These are phyloP conservation scores for Ammodytes marinus DNA, from an alignment of 2,113 vertebrate genomes.

Conservation along the genomic window DNA sequence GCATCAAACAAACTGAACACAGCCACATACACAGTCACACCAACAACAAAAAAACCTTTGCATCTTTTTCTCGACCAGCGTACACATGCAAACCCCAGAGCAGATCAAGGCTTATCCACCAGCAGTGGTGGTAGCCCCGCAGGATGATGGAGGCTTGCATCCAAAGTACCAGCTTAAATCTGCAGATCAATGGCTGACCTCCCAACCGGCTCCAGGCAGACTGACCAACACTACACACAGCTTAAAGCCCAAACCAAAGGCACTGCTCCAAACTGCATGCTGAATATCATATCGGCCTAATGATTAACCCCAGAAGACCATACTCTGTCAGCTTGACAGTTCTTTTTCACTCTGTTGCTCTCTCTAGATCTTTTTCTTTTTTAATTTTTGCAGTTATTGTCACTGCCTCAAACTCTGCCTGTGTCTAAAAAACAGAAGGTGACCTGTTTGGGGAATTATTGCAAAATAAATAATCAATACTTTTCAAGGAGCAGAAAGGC, in stretches of 20 bases:
- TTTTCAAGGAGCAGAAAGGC: constrained; percentile 36
- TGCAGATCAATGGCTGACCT: constrained; percentile 81
- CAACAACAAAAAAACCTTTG: neutral
- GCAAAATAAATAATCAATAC: constrained; percentile 45
- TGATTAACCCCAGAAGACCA: constrained; percentile 60
- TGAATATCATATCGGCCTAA: constrained; percentile 70
- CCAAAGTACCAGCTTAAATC: constrained; percentile 78
- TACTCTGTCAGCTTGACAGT: constrained; percentile 47
- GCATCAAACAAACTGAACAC: constrained; percentile 21
- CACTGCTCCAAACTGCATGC: constrained; percentile 62
- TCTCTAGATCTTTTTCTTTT: constrained; percentile 44
- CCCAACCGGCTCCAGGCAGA: constrained; percentile 59
- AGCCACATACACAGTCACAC: constrained; percentile 33
- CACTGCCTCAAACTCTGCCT: constrained; percentile 26
- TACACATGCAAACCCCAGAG: constrained; percentile 47
- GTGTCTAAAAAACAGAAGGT: constrained; percentile 19
- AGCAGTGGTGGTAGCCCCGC: constrained; percentile 62
- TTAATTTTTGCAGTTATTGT: constrained; percentile 18
- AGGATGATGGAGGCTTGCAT: constrained; percentile 76
- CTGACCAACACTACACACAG: constrained; percentile 66
- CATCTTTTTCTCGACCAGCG: constrained; percentile 22
- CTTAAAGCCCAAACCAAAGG: constrained; percentile 62
- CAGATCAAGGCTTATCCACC: constrained; percentile 82
- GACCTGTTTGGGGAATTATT: constrained; percentile 37
- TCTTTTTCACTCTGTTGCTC: constrained; percentile 20